Conservation (phyloP, 2,888 invertebrate species). For the Pilophorus perplexus region DNA sequence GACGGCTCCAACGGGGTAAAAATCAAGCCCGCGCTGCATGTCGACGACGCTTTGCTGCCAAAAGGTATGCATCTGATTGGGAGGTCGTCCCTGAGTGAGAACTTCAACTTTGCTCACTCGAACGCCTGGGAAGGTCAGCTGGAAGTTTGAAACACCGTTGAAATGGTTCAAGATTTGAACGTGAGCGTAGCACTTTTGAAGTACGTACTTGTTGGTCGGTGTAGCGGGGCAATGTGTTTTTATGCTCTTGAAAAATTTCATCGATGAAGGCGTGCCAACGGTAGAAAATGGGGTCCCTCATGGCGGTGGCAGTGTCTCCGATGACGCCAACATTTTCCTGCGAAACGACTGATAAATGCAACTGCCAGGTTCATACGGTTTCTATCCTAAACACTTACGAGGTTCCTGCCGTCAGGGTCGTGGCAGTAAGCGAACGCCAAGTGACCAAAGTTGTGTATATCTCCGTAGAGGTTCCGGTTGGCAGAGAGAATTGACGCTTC, state of each 20-base stretch:
- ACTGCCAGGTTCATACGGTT: no score
- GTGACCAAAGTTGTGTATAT: conserved; percentile 80
- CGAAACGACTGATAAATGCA: no score
- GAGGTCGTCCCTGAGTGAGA: conserved; percentile 54
- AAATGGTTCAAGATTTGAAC: no score
- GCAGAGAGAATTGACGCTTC: conserved; percentile 70
- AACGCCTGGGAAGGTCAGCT: conserved; percentile 66
- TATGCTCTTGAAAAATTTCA: conserved; percentile 72
- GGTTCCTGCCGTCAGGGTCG: conserved; percentile 73
- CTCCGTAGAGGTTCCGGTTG: conserved; percentile 70
- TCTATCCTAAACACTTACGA: no score
- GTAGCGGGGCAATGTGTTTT: conserved; percentile 68
- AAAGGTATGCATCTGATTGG: conserved; percentile 64
- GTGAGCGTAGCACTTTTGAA: no score
- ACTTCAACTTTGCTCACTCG: conserved; percentile 61
- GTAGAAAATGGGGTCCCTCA: conserved; percentile 85
- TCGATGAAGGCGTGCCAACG: conserved; percentile 80
- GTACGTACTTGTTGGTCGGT: conserved; percentile 58
- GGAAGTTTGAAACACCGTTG: conserved; percentile 44
- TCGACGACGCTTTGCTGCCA: conserved; percentile 80
- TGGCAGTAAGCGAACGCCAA: conserved; percentile 72
- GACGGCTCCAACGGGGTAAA: conserved; percentile 71
- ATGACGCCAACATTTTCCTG: conserved; percentile 78
- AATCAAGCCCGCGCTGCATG: conserved; percentile 76
- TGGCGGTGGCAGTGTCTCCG: conserved; percentile 79